Conservation (phyloP, 2,888 invertebrate species). For the Hyposoter dolosus region DNA sequence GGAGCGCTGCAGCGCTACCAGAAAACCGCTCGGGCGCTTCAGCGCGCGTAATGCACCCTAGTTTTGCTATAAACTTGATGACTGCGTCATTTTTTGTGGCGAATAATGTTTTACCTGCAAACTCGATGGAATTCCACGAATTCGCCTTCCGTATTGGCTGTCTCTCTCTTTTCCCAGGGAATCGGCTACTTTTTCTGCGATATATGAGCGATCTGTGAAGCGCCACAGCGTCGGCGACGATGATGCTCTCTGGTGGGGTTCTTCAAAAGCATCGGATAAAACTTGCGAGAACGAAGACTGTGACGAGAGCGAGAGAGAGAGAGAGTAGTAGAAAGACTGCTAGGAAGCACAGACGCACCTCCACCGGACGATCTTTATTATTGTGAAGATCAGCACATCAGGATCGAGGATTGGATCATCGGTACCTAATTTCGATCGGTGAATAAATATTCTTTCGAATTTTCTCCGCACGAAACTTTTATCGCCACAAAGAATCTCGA, state of each 20-base stretch:
- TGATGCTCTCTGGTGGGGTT: slow-evolving; percentile 50
- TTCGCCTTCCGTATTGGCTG: no score
- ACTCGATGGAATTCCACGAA: no score
- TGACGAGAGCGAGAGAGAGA: background rate
- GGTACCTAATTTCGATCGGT: slow-evolving; percentile 5
- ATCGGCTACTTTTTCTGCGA: no score
- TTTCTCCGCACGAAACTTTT: background rate
- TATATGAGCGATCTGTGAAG: no score
- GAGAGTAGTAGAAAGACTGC: background rate
- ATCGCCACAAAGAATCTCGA: slow-evolving; percentile 9
- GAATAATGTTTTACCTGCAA: no score
- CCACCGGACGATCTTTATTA: slow-evolving; percentile 9
- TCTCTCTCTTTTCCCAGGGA: no score
- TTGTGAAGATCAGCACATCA: slow-evolving; percentile 12
- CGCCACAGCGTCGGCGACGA: background rate
- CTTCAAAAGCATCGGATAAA: slow-evolving; percentile 15
- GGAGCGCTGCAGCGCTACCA: no score
- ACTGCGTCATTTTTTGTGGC: no score
- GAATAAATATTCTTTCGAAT: slow-evolving; percentile 2
- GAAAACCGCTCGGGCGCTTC: no score
- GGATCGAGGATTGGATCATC: slow-evolving; percentile 12
- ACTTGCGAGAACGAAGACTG: background rate
- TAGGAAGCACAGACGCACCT: background rate
- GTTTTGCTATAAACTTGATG: no score
- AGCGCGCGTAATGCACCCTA: no score